Evolutionary conservation across 37 sponge, comb jelly and placozoan species (phyloP).

Genomic region (Halisarca cf. caerulea): DNA sequence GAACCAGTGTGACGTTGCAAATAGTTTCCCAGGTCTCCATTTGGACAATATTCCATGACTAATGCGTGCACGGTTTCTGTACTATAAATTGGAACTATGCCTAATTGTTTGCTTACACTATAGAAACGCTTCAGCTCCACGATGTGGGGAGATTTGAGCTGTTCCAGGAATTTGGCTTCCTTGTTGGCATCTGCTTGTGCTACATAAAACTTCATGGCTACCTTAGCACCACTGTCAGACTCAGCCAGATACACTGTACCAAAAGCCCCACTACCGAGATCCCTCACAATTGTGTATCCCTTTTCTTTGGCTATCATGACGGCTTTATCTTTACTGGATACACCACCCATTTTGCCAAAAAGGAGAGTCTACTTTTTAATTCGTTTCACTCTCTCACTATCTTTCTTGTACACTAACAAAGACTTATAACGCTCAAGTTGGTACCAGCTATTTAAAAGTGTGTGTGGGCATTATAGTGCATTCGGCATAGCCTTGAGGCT

Average conservation of each 20-base stretch:
- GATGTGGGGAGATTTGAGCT: conserved; percentile 14
- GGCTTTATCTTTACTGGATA: too few species aligned
- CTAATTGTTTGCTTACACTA: background rate
- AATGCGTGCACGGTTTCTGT: too few species aligned
- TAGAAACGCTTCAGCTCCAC: background rate
- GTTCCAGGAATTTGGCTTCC: conserved; percentile 5
- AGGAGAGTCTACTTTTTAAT: too few species aligned
- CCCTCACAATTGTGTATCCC: too few species aligned
- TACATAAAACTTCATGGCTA: conserved; percentile 37
- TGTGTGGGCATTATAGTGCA: too few species aligned
- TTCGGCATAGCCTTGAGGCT: too few species aligned
- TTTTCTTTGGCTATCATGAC: too few species aligned
- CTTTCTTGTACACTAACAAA: too few species aligned
- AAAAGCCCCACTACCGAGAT: conserved; percentile 36
- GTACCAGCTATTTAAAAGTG: too few species aligned
- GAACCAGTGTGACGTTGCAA: background rate
- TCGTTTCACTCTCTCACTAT: too few species aligned
- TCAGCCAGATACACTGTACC: conserved; percentile 27
- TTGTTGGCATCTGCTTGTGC: background rate
- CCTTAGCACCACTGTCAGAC: background rate
- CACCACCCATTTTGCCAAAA: too few species aligned
- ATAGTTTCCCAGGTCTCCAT: conserved; percentile 17
- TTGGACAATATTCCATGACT: conserved; percentile 33
- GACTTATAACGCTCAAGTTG: too few species aligned
- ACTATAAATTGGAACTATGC: background rate